Percentiles rank a stretch among this genome's conserved stretches.
Conservation (phyloP, 1,140 invertebrate species). For the Drosophila carrolli region DNA sequence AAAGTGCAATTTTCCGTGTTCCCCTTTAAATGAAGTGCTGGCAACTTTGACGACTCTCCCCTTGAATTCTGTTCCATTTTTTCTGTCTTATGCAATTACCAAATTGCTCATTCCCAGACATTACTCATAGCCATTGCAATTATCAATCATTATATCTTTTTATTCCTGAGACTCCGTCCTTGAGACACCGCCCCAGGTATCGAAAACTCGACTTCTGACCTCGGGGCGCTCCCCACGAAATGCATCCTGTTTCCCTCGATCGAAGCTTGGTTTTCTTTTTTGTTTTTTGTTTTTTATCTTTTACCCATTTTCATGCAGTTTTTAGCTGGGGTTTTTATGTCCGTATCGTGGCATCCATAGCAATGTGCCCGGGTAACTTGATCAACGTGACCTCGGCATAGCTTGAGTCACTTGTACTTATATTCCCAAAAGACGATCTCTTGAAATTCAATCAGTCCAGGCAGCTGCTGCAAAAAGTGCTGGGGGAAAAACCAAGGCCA, state of each 20-base stretch:
- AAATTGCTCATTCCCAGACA: slow-evolving; percentile 18
- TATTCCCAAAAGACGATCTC: slow-evolving; percentile 40
- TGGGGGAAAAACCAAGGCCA: slow-evolving; percentile 11
- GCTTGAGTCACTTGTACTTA: slow-evolving; percentile 33
- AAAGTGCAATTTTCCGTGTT: too few relatives aligned
- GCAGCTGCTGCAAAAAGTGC: slow-evolving; percentile 10
- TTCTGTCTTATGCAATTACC: slow-evolving; percentile 35
- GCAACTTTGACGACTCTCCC: background rate
- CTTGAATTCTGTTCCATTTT: background rate
- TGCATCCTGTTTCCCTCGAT: slow-evolving; percentile 20
- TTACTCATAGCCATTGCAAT: slow-evolving; percentile 20
- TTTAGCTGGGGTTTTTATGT: slow-evolving; percentile 22
- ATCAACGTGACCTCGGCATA: slow-evolving; percentile 47
- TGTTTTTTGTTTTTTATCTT: slow-evolving; percentile 1
- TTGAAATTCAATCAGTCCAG: slow-evolving; percentile 56
- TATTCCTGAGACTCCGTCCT: slow-evolving; percentile 24
- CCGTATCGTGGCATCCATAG: slow-evolving; percentile 30
- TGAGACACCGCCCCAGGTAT: slow-evolving; percentile 9
- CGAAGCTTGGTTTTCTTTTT: background rate
- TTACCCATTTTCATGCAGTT: background rate
- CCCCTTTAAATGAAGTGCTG: background rate
- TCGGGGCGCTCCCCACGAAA: slow-evolving; percentile 24
- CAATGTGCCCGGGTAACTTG: slow-evolving; percentile 46
- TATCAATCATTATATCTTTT: slow-evolving; percentile 11
- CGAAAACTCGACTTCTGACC: slow-evolving; percentile 26